These are phyloP conservation scores for Menidia menidia DNA, from an alignment of 2,797 vertebrate species.

Conservation along the genomic window DNA sequence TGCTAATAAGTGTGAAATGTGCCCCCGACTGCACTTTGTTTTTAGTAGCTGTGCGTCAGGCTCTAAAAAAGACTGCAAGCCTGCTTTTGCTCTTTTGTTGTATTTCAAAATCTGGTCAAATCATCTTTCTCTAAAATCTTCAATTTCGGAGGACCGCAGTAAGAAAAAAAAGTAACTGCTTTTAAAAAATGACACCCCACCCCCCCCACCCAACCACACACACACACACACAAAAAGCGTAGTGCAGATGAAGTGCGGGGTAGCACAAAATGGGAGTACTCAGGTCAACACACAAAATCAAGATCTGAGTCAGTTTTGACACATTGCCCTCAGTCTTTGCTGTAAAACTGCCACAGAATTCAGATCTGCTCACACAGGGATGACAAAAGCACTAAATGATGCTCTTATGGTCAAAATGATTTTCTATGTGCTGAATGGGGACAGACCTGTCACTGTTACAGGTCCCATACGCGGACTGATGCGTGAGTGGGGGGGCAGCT, in stretches of 20 bases:
- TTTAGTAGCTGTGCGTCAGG: background rate
- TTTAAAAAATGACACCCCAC: too few species aligned
- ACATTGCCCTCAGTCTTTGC: background rate
- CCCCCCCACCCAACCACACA: too few species aligned
- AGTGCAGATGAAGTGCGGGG: background rate
- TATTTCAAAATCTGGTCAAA: background rate
- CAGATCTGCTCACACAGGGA: background rate
- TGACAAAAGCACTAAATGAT: background rate
- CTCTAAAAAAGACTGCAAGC: background rate
- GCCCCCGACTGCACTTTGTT: background rate
- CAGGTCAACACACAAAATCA: background rate
- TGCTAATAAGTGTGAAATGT: background rate
- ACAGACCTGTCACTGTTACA: conserved; percentile 4
- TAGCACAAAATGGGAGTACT: background rate
- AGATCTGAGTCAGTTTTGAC: background rate
- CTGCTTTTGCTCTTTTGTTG: background rate
- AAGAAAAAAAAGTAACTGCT: too few species aligned
- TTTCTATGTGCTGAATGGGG: background rate
- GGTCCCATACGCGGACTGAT: background rate
- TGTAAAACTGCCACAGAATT: background rate
- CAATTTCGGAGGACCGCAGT: background rate
- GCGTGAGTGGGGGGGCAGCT: background rate
- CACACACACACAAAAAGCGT: too few species aligned
- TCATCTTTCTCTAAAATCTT: background rate
- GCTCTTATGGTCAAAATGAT: conserved; percentile 1